Base-by-base conservation (phyloP, 2,797 vertebrate species). In the Hoplostethus mediterraneus region DNA sequence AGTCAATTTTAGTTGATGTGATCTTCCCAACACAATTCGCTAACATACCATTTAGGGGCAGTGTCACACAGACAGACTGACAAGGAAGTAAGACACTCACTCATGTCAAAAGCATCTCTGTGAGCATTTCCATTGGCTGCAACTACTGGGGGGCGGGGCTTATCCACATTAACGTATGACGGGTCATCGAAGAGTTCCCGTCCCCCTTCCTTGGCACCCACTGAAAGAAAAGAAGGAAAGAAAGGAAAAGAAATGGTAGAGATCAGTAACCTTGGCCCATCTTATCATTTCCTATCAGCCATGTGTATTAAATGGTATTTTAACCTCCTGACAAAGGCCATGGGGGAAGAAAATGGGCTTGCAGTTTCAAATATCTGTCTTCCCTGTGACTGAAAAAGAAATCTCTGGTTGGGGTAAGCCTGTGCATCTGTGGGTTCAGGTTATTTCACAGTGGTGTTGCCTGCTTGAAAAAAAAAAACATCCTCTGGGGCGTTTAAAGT, bases 101-200 rank as follows among this genome's bases (percentile, higher is more conserved):
- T 99, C 98, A 99, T 99, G 85, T 99, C 98, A 1, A 99, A 99
- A 44, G 96, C 96, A 67, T 99, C 98, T 69, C 96, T 94, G 89
- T 98, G 96, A 21, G 92, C 36, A 0, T 95, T 95, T 74, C 97
- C 97, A 79, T 97, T 97, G 63, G 96, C 65, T 0, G 95, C 60
- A 0, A 59, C 17, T 2, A 63, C 90, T 10, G 90, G 91, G 21
- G 90, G 94, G 67, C 96, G 95, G 4, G 94, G 82, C 83, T 98
- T 99, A 81, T 99, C 97, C 83, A 99, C 97, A 0, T 99, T 99
- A 76, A 99, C 98, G 0, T 99, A 99, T 0, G 98, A 99, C 0
- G 97, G 97, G 76, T 99, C 98, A 52, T 98, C 97, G 6, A 98
- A 98, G 60, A 98, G 90, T 48, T 97, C 97, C 0, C 87, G 73